A percentile compares a stretch with the other conserved stretches of the same genome.
Evolutionary conservation across 2,113 vertebrate species (phyloP).

Genomic region (Bos taurus): ARS-UCD2.0 NC_037352.1:36086501-36087000

Average conservation of each 20-base stretch:
- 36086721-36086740: neutral
- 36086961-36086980: constrained; percentile 68
- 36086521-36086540: neutral
- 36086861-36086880: constrained; percentile 85
- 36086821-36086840: constrained; percentile 83
- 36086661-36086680: neutral
- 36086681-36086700: neutral
- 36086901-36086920: constrained; percentile 66
- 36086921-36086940: constrained; percentile 46
- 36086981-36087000: constrained; percentile 71
- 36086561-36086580: neutral
- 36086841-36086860: constrained; percentile 79
- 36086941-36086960: constrained; percentile 61
- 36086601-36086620: too few species aligned
- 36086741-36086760: neutral
- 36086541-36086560: neutral
- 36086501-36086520: neutral
- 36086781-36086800: constrained; percentile 86
- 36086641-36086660: neutral
- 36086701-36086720: neutral
- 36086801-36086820: constrained; percentile 86
- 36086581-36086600: fast-evolving
- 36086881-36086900: constrained; percentile 78
- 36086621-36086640: neutral
- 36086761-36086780: constrained; percentile 85